Conservation (phyloP, 2,113 vertebrate genomes). For the Xiphophorus couchianus region DNA sequence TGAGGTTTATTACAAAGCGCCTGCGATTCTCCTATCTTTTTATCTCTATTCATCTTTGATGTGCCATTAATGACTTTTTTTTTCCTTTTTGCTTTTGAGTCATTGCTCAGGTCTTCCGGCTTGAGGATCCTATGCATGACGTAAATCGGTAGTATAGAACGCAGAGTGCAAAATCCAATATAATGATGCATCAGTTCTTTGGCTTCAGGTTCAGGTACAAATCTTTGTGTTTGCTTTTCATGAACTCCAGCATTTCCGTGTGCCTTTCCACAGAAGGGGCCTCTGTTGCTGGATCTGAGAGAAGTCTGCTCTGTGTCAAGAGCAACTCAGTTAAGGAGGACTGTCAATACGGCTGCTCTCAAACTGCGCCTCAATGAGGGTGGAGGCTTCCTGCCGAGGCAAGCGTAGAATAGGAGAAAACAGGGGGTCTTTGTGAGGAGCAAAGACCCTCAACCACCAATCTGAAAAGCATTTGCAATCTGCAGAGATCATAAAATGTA, state of each 20-base stretch:
- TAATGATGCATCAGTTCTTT: background rate
- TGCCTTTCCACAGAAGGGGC: slow-evolving; percentile 31
- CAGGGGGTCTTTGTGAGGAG: slow-evolving; percentile 69
- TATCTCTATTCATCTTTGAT: slow-evolving; percentile 34
- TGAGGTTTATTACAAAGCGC: slow-evolving; percentile 41
- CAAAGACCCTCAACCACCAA: slow-evolving; percentile 24
- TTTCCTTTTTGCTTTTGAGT: background rate
- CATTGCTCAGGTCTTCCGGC: slow-evolving; percentile 30
- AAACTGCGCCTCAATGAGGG: slow-evolving; percentile 50
- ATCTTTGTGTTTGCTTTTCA: slow-evolving; percentile 19
- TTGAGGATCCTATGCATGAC: slow-evolving; percentile 23
- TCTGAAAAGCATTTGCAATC: slow-evolving; percentile 20
- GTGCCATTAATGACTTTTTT: slow-evolving; percentile 24
- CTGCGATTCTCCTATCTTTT: slow-evolving; percentile 5
- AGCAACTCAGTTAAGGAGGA: slow-evolving; percentile 57
- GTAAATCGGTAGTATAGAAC: slow-evolving; percentile 9
- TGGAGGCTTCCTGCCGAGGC: slow-evolving; percentile 66
- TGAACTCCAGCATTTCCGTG: slow-evolving; percentile 18
- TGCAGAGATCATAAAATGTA: background rate
- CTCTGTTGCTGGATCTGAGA: slow-evolving; percentile 46
- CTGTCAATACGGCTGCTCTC: slow-evolving; percentile 67
- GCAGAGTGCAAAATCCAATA: slow-evolving; percentile 1
- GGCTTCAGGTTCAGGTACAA: slow-evolving; percentile 1
- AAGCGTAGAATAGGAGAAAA: slow-evolving; percentile 51
- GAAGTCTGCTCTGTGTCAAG: slow-evolving; percentile 61